phyloP scores from a whole-genome alignment of 2,888 invertebrate species.

The Rhagophthalmus giganteus region DNA sequence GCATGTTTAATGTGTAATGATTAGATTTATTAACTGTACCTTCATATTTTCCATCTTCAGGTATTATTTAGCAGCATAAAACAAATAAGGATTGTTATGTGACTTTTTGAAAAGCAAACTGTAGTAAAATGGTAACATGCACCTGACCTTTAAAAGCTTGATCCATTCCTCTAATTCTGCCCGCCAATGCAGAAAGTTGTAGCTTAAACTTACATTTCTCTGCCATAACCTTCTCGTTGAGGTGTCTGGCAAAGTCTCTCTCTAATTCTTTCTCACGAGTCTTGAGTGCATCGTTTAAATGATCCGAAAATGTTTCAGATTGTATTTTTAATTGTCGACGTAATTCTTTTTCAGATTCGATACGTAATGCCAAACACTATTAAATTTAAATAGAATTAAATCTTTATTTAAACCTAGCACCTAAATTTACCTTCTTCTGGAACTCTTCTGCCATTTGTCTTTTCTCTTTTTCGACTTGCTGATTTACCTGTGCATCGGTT shows the following conservation, averaged over 20 bases:
- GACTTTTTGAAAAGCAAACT: too few species aligned
- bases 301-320: slow-evolving; percentile 83
- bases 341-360: slow-evolving; percentile 71
- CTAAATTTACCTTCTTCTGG: slow-evolving; percentile 64
- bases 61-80: slow-evolving; percentile 33
- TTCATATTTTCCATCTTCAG: slow-evolving; percentile 30
- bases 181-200: slow-evolving; percentile 73
- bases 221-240: slow-evolving; percentile 69
- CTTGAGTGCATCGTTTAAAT: slow-evolving; percentile 71
- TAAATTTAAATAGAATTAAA: slow-evolving; percentile 36
- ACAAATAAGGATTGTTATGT: slow-evolving; percentile 32
- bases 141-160: slow-evolving; percentile 75
- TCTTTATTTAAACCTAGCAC: too few species aligned
- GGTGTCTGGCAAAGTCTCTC: slow-evolving; percentile 58
- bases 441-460: slow-evolving; percentile 69
- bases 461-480: slow-evolving; percentile 71
- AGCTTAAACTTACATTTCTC: slow-evolving; percentile 70
- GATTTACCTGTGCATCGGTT: slow-evolving; percentile 64
- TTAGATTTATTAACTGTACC: slow-evolving; percentile 26
- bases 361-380: slow-evolving; percentile 66
- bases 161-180: slow-evolving; percentile 76
- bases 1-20: slow-evolving; percentile 8
- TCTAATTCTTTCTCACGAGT: slow-evolving; percentile 58
- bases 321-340: slow-evolving; percentile 81
- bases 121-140: too few species aligned